Evolutionary conservation across 2,113 vertebrate genomes (phyloP), one percentile per base, ranked within the genome.

Genomic region (Asarcornis scutulata): DNA sequence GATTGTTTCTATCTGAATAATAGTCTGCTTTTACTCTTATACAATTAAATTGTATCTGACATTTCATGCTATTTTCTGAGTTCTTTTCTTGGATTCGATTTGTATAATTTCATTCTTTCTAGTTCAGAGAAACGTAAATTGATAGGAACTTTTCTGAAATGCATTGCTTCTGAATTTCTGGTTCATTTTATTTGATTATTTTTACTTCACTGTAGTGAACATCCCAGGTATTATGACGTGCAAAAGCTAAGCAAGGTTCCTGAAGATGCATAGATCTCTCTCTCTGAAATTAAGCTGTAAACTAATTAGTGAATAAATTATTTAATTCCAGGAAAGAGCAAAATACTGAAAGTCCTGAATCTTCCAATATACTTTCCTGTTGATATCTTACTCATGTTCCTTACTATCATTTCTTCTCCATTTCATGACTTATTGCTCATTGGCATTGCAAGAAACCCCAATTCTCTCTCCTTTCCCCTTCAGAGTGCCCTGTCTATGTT

Each of bases 101-200:
- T 82, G 64, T 52, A 44, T 79, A 76, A 82, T 88, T 93, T 89
- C 85, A 68, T 91, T 95, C 59, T 75, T 89, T 86, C 50, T 64
- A 77, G 27, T 91, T 94, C 63, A 59, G 48, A 86, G 84, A 85
- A 90, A 78, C 60, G 52, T 34, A 83, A 58, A 88, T 89, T 17
- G 0, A 83, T 95, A 46, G 63, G 29, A 94, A 87, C 11, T 56
- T 50, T 82, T 88, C 71, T 87, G 60, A 93, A 94, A 82, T 27
- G 21, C 9, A 29, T 5, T 77, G 23, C 21, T 63, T 92, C 75
- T 56, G 55, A 86, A 17, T 21, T 21, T n/a, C 63, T 58, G 34
- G 4, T 17, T 50, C 11, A 44, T 84, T 91, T 75, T 75, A 56
- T 90, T 84, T 81, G 34, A 42, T 38, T 64, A 20, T 34, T 52